These are phyloP conservation scores for Ooceraea biroi DNA, from an alignment of 1,140 invertebrate species.

Conservation along the genomic window DNA sequence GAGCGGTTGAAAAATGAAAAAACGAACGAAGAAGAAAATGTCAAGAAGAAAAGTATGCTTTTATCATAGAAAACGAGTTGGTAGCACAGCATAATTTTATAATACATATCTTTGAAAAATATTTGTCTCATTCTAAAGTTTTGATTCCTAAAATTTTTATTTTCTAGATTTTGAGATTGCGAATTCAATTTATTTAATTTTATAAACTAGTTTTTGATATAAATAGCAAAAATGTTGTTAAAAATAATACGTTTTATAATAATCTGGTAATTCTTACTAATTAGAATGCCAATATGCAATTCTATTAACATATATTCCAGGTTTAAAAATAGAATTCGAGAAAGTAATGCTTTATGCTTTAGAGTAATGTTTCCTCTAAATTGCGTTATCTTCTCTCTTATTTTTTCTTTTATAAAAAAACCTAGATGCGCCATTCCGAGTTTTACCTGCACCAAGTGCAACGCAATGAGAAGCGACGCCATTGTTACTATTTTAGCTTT, in stretches of 20 bases:
- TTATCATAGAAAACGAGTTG: neutral
- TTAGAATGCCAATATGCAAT: too few species aligned
- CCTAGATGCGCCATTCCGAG: slow-evolving; percentile 7
- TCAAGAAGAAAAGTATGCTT: neutral
- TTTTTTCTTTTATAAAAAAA: slow-evolving; percentile 32
- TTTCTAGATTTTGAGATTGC: too few species aligned
- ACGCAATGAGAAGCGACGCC: neutral
- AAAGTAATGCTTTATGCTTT: too few species aligned
- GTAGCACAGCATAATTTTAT: neutral
- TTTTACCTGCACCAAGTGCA: slow-evolving; percentile 44
- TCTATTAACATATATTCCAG: neutral
- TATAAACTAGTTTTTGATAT: slow-evolving; percentile 4
- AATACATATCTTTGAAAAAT: slow-evolving; percentile 35
- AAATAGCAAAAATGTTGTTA: neutral
- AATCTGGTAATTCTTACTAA: neutral
- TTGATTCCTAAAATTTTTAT: too few species aligned
- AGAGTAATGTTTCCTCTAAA: neutral
- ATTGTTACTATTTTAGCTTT: slow-evolving; percentile 61
- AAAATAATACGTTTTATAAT: neutral
- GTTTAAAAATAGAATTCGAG: neutral
- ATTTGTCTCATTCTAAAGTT: slow-evolving; percentile 31
- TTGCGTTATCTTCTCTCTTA: neutral
- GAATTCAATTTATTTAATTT: neutral
- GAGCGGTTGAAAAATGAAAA: neutral
- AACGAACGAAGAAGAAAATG: neutral